Evolutionary conservation across 2,888 invertebrate species (phyloP).

Genomic region (Pseudococcus viburni): DNA sequence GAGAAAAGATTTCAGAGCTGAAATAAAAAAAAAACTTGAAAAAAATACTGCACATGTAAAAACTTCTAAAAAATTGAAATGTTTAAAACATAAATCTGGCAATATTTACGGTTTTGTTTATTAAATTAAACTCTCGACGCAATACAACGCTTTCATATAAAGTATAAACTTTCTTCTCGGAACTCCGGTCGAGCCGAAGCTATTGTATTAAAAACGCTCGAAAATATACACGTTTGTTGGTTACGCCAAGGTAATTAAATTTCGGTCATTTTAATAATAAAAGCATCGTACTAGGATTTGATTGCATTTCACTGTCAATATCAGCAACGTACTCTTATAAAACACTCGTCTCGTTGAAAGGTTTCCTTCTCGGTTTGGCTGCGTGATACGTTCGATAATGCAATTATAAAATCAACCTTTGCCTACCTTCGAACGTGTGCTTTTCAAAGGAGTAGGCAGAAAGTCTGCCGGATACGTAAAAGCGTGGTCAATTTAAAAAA

Average conservation of each 20-base stretch:
- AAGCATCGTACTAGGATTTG: conserved; percentile 4
- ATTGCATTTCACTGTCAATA: conserved; percentile 44
- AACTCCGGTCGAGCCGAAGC: not conserved
- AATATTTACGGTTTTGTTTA: too few relatives aligned
- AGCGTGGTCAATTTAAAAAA: conserved; percentile 28
- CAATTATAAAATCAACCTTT: conserved; percentile 17
- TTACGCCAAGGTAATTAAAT: conserved; percentile 30
- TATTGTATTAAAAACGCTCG: conserved; percentile 23
- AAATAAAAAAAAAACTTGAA: too few relatives aligned
- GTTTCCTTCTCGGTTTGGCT: conserved; percentile 5
- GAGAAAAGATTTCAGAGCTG: too few relatives aligned
- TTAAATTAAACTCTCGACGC: not conserved
- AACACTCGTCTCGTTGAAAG: conserved; percentile 1
- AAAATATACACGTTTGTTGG: conserved; percentile 1
- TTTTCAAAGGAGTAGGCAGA: not conserved
- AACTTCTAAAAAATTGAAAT: too few relatives aligned
- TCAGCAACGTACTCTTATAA: not conserved
- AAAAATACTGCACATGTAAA: too few relatives aligned
- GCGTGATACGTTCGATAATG: not conserved
- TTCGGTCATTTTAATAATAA: conserved; percentile 24
- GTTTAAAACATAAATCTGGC: too few relatives aligned
- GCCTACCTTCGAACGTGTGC: conserved; percentile 4
- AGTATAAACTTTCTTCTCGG: conserved; percentile 16
- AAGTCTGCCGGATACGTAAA: not conserved
- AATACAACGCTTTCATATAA: not conserved